Evolutionary conservation across 2,888 invertebrate species (phyloP).

Genomic region (Trichopria drosophilae): DNA sequence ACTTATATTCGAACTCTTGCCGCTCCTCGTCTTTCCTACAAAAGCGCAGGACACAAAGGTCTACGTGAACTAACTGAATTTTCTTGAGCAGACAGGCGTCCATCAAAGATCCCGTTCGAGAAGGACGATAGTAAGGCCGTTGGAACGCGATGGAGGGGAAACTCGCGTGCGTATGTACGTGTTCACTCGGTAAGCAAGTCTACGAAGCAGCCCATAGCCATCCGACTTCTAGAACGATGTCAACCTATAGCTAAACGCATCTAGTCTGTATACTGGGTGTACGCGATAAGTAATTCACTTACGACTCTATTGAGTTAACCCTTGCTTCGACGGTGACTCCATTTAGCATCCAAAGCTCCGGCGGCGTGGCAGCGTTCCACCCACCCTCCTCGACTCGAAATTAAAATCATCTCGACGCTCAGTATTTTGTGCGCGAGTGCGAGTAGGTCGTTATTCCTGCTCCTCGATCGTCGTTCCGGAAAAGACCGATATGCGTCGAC

Average conservation of each 20-base stretch:
- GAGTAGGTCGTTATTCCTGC: no score
- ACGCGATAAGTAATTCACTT: conserved; percentile 59
- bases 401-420: conserved; percentile 27
- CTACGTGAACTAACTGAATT: conserved; percentile 54
- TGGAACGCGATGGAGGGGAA: conserved; percentile 8
- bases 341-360: conserved; percentile 53
- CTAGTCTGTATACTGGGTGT: conserved; percentile 53
- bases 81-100: conserved; percentile 57
- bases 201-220: background rate
- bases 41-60: conserved; percentile 54
- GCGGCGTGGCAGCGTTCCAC: conserved; percentile 37
- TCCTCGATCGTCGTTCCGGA: no score
- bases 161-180: conserved; percentile 12
- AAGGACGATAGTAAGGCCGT: conserved; percentile 20
- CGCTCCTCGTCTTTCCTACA: conserved; percentile 34
- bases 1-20: no score
- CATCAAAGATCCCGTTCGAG: conserved; percentile 53
- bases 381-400: conserved; percentile 29
- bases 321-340: conserved; percentile 54
- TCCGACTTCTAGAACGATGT: background rate
- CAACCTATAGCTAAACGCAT: conserved; percentile 53
- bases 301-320: conserved; percentile 57
- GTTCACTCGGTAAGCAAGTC: no score
- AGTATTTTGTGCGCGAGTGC: conserved; percentile 1
- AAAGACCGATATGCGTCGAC: no score